Base-by-base conservation (phyloP, 2,888 invertebrate genomes). In the Microchrysa polita region DNA sequence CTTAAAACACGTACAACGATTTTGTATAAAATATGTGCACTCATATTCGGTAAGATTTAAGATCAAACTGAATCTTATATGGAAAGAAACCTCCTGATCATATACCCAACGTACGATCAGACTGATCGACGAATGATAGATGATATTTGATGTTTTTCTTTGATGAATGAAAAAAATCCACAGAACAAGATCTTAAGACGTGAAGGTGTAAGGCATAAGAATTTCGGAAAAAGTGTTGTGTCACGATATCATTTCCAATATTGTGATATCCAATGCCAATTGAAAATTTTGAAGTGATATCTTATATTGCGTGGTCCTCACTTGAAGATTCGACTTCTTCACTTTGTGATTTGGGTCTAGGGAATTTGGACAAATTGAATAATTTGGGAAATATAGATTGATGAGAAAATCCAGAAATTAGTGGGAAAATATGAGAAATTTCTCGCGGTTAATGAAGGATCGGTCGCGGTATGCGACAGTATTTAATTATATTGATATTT, bases 241-340 rank as follows among this genome's bases (percentile, higher is more conserved):
- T 73, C 75, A 75, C 67, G 74, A 63, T 59, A 73, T 75, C 73
- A 65, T 73, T 73, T 73, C 73, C 73, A 42, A 73, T 65, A 69
- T 55, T 69, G 16, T 55, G 57, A 55, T 57, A 55, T 27, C n/a
- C 57, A 18, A 55, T 69, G 57, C 69, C 69, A 57, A 42, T 69
- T 42, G 69, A 57, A 44, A 42, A n/a, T n/a, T 12, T 22, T 48
- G 42, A 48, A 65, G 69, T 69, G 69, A 69, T 69, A 69, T 16
- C 42, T 52, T 44, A 10, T 69, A n/a, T n/a, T n/a, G 23, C 42
- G 27, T 18, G 55, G 55, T 55, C 57, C 57, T 57, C 20, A 57
- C 57, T 18, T 69, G 2, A 16, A 53, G 52, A 53, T 53, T 10
- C n/a, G 52, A 22, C 48, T 48, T 69, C 23, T 52, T 40, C 57